phyloP scores from a whole-genome alignment of 2,888 invertebrate genomes.

The Xestia xanthographa region DNA sequence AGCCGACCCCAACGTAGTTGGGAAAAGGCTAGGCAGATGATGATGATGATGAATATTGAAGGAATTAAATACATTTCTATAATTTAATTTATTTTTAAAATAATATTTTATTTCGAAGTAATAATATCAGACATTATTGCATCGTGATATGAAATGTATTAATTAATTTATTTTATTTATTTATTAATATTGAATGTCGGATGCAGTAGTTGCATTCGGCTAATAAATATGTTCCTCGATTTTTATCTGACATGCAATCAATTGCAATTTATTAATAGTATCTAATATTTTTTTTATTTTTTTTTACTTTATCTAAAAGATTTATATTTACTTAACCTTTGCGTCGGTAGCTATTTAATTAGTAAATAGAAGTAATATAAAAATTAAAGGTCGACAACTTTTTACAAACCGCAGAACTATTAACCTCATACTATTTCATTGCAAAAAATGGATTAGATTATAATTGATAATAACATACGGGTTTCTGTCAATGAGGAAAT shows the following conservation, averaged over 20 bases:
- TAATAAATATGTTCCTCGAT: slow-evolving; percentile 8
- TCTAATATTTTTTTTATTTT: not conserved
- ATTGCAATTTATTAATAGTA: slow-evolving; percentile 24
- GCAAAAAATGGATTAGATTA: slow-evolving; percentile 58
- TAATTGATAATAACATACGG: slow-evolving; percentile 26
- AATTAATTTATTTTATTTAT: not conserved
- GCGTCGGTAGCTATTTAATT: slow-evolving; percentile 37
- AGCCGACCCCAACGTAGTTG: no score
- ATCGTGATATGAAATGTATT: not conserved
- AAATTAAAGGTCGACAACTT: slow-evolving; percentile 60
- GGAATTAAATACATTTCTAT: no score
- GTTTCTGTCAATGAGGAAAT: slow-evolving; percentile 56
- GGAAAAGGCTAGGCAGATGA: no score
- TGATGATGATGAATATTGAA: no score
- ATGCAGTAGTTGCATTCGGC: not conserved
- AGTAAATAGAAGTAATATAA: slow-evolving; percentile 35
- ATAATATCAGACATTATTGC: not conserved
- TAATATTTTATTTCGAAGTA: not conserved
- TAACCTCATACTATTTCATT: slow-evolving; percentile 36
- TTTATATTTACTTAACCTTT: slow-evolving; percentile 35
- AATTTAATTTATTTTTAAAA: not conserved
- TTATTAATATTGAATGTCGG: slow-evolving; percentile 7
- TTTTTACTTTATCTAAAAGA: not conserved
- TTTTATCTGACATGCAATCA: slow-evolving; percentile 37
- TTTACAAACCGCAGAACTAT: slow-evolving; percentile 41